Percentiles rank a stretch among this genome's conserved stretches.
phyloP scores from a whole-genome alignment of 92 coral and sea anemone genomes.

The Phymanthus crucifer region DNA sequence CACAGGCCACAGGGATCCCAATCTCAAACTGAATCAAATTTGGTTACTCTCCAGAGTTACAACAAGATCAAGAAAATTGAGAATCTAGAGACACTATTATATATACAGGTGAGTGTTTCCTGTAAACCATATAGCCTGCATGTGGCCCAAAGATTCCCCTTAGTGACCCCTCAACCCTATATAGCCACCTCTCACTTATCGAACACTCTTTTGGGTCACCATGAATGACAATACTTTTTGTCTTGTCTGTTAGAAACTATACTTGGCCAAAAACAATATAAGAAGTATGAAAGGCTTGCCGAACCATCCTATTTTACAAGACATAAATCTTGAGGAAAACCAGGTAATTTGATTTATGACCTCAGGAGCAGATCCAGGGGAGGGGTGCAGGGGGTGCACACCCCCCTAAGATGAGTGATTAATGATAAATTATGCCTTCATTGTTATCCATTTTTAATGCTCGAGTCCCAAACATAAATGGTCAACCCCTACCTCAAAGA shows the following conservation, averaged over 20 bases:
- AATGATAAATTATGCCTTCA: too few relatives aligned
- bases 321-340: conserved; percentile 79
- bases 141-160: too few relatives aligned
- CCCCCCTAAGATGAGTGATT: too few relatives aligned
- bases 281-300: conserved; percentile 94
- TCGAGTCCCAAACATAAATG: too few relatives aligned
- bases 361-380: too few relatives aligned
- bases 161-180: too few relatives aligned
- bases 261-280: conserved; percentile 73
- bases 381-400: too few relatives aligned
- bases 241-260: conserved; percentile 48
- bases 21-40: not conserved
- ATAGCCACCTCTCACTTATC: too few relatives aligned
- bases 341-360: conserved; percentile 51
- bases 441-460: too few relatives aligned
- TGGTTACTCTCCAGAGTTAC: conserved; percentile 49
- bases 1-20: not conserved
- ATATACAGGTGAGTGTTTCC: conserved; percentile 67
- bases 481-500: too few relatives aligned
- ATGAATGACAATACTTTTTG: too few relatives aligned
- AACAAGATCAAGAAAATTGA: conserved; percentile 93
- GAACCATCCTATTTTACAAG: conserved; percentile 84
- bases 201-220: too few relatives aligned
- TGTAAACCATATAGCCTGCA: not conserved
- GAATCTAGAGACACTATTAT: conserved; percentile 77